Evolutionary conservation across 2,888 invertebrate species (phyloP).

Genomic region (Acanthoscelides obtectus): DNA sequence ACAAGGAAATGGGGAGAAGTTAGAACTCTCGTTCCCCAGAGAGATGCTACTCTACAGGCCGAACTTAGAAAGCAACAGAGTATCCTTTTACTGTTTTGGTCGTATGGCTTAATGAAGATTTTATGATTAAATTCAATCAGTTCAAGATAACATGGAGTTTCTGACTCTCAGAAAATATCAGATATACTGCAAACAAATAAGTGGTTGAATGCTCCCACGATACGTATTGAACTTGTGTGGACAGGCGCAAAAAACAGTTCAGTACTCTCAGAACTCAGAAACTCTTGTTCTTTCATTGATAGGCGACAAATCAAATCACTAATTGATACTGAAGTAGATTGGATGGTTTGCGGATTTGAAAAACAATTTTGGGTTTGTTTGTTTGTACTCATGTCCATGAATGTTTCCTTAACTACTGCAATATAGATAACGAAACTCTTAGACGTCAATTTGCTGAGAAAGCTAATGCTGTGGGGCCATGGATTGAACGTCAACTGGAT

Average conservation of each 20-base stretch:
- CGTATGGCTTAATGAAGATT: too few species aligned
- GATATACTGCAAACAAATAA: background rate
- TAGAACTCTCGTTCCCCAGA: conserved; percentile 90
- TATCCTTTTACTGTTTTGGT: conserved; percentile 42
- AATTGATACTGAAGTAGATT: background rate
- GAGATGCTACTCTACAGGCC: conserved; percentile 91
- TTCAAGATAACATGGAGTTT: background rate
- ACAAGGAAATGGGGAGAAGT: conserved; percentile 97
- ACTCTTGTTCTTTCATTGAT: too few species aligned
- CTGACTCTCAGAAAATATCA: background rate
- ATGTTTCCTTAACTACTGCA: conserved; percentile 21
- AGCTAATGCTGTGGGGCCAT: conserved; percentile 97
- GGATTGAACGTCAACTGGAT: conserved; percentile 98
- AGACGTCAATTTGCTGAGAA: conserved; percentile 98
- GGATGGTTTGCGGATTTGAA: background rate
- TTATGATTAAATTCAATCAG: too few species aligned
- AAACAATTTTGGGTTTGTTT: background rate
- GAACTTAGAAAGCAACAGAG: conserved; percentile 97
- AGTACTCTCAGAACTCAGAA: too few species aligned
- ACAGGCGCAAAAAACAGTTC: too few species aligned
- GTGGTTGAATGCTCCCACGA: too few species aligned
- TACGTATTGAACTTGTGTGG: too few species aligned
- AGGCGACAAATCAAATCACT: too few species aligned
- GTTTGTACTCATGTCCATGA: background rate
- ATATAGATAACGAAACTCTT: conserved; percentile 86